Evolutionary conservation across 2,888 invertebrate species (phyloP), one percentile per base, ranked within the genome.

Genomic region (Oxytorus armatus): DNA sequence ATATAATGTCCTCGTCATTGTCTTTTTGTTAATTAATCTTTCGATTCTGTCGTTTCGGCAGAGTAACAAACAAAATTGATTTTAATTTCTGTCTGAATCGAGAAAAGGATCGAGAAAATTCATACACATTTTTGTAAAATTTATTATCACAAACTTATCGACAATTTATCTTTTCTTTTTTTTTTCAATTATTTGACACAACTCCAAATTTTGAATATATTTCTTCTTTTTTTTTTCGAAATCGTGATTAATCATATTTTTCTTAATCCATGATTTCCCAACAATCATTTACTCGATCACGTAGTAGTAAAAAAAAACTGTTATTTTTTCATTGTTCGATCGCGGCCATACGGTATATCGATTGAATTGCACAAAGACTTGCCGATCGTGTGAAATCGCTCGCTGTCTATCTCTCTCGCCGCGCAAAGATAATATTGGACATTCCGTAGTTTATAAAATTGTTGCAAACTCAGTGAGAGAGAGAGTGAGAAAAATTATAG

Each of bases 361-460:
- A 79, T 25, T 23, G 51, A 65, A 63, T 69, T 33, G 55, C 51
- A 29, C 23, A 36, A 14, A 18, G 44, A 36, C 18, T 69, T 11
- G 14, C n/a, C 18, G 18, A 7, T 1, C 21, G n/a, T n/a, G n/a
- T n/a, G n/a, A n/a, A 11, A 0, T 25, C 23, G 23, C 25, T 25
- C 51, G 29, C 63, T 42, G 49, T 4, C 77, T 33, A 44, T 1
- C 84, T 82, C 79, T 83, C 77, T 82, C 82, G 33, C 65, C 25
- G 23, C 39, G 53, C 25, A 25, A 53, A 65, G 70, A 84, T 86
- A 85, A 86, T 82, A 83, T 85, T 88, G 89, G 89, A 86, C 89
- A 89, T 89, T 89, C 82, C 85, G 85, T 88, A 88, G 87, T 87
- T 88, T 88, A 88, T 86, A 83, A 85, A 88, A 86, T 88, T 87